Evolutionary conservation across 2,888 invertebrate species (phyloP).

Genomic region (Ophonus ardosiacus): DNA sequence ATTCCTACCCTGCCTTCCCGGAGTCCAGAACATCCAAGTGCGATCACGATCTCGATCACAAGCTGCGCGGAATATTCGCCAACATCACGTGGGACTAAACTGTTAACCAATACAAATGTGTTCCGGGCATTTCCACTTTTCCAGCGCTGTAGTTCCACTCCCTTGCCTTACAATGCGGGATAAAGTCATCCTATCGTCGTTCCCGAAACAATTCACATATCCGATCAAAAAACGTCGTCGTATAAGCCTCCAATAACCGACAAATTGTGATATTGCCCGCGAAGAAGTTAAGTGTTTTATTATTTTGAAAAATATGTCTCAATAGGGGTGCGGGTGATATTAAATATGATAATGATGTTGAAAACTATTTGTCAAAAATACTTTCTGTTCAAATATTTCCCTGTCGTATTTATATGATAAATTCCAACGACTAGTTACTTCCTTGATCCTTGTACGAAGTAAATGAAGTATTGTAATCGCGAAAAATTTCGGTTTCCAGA

Average conservation of each 20-base stretch:
- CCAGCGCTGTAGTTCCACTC: too few relatives aligned
- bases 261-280: not conserved
- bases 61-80: constrained; percentile 33
- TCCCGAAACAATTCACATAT: constrained; percentile 51
- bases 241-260: constrained; percentile 28
- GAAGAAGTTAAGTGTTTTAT: not conserved
- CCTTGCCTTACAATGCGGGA: not conserved
- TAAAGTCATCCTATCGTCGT: constrained; percentile 36
- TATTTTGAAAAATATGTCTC: not conserved
- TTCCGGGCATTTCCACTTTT: not conserved
- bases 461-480: too few relatives aligned
- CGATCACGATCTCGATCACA: not conserved
- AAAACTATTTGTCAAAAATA: too few relatives aligned
- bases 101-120: constrained; percentile 55
- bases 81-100: constrained; percentile 27
- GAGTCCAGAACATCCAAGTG: not conserved
- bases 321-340: not conserved
- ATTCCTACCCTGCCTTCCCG: not conserved
- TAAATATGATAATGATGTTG: too few relatives aligned
- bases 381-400: too few relatives aligned
- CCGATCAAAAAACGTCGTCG: constrained; percentile 33
- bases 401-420: too few relatives aligned
- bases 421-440: too few relatives aligned
- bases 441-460: too few relatives aligned
- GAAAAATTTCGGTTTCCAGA: too few relatives aligned